phyloP scores from a whole-genome alignment of 2,113 vertebrate genomes.

The Nettapus auritus region DNA sequence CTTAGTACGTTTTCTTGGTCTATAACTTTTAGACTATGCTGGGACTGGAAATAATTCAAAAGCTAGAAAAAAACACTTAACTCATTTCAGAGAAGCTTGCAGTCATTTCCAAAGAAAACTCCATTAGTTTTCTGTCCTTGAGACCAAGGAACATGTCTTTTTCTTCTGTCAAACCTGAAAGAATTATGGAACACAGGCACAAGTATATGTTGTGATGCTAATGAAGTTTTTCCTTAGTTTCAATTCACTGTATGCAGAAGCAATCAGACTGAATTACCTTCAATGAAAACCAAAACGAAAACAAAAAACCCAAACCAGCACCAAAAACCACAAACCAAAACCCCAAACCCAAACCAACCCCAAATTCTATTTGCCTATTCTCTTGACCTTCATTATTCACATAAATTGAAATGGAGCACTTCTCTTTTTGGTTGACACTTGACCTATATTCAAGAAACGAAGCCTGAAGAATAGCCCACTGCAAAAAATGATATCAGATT shows the following conservation, averaged over 20 bases:
- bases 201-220: background rate
- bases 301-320: too few relatives aligned
- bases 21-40: conserved; percentile 35
- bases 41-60: conserved; percentile 53
- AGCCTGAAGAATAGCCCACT: background rate
- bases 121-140: conserved; percentile 57
- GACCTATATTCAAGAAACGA: background rate
- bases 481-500: background rate
- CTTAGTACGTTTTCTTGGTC: conserved; percentile 36
- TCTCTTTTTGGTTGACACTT: background rate
- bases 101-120: conserved; percentile 47
- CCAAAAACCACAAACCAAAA: too few relatives aligned
- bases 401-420: background rate
- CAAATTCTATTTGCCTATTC: background rate
- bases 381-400: background rate
- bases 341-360: too few relatives aligned
- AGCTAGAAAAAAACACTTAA: background rate
- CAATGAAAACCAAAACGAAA: background rate
- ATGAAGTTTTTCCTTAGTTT: conserved; percentile 30
- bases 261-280: background rate
- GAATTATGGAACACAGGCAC: conserved; percentile 2
- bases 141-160: conserved; percentile 35
- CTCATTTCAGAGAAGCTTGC: conserved; percentile 26
- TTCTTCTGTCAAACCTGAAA: conserved; percentile 36
- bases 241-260: background rate